These are phyloP conservation scores for Rhodeus uyekii DNA, from an alignment of 2,797 vertebrate species.

Conservation along the genomic window DNA sequence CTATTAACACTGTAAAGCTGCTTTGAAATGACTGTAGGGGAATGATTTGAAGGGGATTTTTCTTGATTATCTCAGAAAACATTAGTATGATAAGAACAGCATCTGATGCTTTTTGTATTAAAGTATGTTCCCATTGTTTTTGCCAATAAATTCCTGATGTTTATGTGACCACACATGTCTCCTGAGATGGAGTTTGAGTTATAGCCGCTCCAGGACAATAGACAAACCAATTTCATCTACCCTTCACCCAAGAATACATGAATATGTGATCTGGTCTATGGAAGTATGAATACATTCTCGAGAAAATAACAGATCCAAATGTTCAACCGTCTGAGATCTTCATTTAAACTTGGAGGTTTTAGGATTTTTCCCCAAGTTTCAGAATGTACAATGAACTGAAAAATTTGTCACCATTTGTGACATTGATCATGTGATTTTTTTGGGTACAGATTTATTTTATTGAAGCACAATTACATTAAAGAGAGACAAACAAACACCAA, in stretches of 20 bases:
- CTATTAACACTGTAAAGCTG: too few relatives aligned
- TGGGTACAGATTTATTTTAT: background rate
- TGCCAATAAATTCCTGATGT: background rate
- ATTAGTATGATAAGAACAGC: too few relatives aligned
- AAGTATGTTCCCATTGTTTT: background rate
- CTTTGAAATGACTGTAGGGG: too few relatives aligned
- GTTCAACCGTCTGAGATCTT: background rate
- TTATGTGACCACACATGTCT: background rate
- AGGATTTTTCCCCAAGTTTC: background rate
- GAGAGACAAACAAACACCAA: too few relatives aligned
- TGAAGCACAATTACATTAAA: background rate
- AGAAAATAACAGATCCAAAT: background rate
- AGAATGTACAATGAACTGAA: background rate
- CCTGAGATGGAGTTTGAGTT: background rate
- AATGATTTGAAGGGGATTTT: too few relatives aligned
- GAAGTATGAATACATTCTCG: background rate
- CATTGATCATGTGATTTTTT: background rate
- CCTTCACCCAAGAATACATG: background rate
- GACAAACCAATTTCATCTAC: background rate
- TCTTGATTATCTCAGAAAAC: background rate
- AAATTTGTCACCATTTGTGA: background rate
- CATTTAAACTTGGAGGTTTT: background rate
- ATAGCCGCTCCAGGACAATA: slow-evolving; percentile 4
- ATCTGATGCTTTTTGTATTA: background rate
- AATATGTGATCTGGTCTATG: background rate